Conservation (phyloP, 2,888 invertebrate species). For the Busseola fusca region DNA sequence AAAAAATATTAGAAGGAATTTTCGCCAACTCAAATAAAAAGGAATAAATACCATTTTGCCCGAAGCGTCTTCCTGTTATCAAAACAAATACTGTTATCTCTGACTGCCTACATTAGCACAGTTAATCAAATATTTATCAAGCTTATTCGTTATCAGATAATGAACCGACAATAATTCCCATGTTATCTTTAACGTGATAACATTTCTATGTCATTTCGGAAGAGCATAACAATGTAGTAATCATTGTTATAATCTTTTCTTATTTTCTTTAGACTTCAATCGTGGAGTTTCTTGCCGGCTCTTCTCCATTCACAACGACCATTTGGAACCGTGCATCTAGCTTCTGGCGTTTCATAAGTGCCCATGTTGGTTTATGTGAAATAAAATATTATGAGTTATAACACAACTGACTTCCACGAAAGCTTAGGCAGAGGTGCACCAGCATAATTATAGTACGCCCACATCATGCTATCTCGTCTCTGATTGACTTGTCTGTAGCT, state of each 20-base stretch:
- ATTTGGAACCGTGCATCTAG: no score
- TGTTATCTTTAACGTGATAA: conserved; percentile 31
- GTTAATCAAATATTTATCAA: conserved; percentile 48
- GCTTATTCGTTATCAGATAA: conserved; percentile 39
- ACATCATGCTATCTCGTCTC: not conserved
- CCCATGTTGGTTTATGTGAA: no score
- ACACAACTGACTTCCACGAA: no score
- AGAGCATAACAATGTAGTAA: conserved; percentile 4
- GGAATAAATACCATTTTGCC: not conserved
- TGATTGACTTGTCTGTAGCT: not conserved
- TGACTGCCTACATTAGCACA: conserved; percentile 21
- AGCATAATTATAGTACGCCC: not conserved
- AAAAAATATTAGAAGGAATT: conserved; percentile 5
- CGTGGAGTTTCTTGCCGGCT: no score
- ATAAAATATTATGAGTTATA: no score
- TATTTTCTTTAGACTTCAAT: not conserved
- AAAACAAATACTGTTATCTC: conserved; percentile 38
- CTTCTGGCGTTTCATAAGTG: no score
- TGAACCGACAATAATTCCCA: conserved; percentile 19
- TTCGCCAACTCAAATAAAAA: conserved; percentile 17
- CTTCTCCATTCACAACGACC: no score
- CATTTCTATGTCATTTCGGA: conserved; percentile 11
- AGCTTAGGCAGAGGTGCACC: no score
- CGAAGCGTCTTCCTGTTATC: conserved; percentile 35
- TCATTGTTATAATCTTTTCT: not conserved